Percentiles rank a stretch among this genome's conserved stretches.
These are phyloP conservation scores for Ardeotis arabs DNA, from an alignment of 2,113 vertebrate genomes.

Conservation along the genomic window DNA sequence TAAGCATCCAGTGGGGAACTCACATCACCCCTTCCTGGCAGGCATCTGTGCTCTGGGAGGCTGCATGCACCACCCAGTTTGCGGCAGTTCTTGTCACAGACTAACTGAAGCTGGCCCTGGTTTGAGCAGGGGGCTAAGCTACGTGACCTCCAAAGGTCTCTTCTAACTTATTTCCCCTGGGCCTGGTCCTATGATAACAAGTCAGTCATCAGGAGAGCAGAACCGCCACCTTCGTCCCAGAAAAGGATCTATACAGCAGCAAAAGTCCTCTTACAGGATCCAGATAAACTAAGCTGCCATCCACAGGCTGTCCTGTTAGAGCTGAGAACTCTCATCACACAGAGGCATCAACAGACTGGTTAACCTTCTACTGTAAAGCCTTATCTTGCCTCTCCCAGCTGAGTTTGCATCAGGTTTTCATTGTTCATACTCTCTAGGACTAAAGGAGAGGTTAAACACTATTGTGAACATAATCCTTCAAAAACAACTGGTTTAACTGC, in stretches of 20 bases:
- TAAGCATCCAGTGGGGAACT: neutral
- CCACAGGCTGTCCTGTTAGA: neutral
- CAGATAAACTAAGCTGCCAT: neutral
- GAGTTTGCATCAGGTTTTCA: neutral
- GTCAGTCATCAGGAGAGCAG: neutral
- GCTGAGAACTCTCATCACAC: neutral
- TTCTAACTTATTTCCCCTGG: neutral
- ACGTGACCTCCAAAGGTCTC: neutral
- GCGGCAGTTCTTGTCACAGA: neutral
- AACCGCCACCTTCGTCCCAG: neutral
- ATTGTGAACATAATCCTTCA: neutral
- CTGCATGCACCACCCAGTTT: neutral
- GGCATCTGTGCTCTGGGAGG: neutral
- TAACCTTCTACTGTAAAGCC: neutral
- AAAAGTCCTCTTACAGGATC: neutral
- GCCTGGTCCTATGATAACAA: fast-evolving
- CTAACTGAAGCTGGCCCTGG: neutral
- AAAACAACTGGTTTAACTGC: neutral
- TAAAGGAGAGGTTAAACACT: neutral
- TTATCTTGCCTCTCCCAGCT: neutral
- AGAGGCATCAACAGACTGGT: neutral
- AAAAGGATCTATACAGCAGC: neutral
- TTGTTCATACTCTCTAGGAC: neutral
- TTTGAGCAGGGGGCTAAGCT: neutral
- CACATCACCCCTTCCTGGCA: neutral